Base-by-base conservation (phyloP, 1,140 invertebrate species). In the Cardiocondyla obscurior region DNA sequence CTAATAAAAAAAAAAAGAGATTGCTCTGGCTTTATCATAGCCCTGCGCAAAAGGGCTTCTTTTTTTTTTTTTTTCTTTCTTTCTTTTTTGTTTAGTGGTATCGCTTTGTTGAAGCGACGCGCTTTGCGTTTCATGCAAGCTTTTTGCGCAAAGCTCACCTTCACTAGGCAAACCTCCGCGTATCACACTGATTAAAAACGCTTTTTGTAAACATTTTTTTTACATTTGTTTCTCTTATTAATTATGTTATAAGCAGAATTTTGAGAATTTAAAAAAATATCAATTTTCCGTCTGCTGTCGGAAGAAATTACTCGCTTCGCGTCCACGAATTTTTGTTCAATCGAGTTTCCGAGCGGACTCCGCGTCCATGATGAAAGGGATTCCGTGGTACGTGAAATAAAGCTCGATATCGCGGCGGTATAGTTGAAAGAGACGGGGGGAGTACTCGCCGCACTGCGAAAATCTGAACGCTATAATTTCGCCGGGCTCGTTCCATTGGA, bases 401-500 rank as follows among this genome's bases (percentile, higher is more conserved):
- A 82, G 60, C 42, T 39, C 72, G 55, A 16, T 79, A 67, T 79
- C 46, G 51, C 58, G 30, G 16, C 19, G 7, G 33, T 39, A 28
- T n/a, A 7, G 67, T 49, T 36, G 42, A 76, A 65, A 36, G 28
- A 36, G 42, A 33, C 57, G 10, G 16, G 12, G 33, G 49, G 30
- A 51, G 44, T n/a, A 42, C 36, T 28, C 16, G 5, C 14, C 14
- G 57, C 49, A 12, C 46, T 16, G n/a, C 30, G n/a, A 60, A 87
- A 88, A 84, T 88, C 77, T 69, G 76, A 53, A 87, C 57, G 79
- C 79, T 81, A 69, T 83, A 85, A 83, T 88, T 85, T 79, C 44
- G 72, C 49, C 44, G 67, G 36, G 49, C 28, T 28, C 36, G 51
- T 67, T 72, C 22, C 42, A 74, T 72, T 57, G 77, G 33, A 7